Evolutionary conservation across 92 coral and sea anemone species (phyloP), one percentile per base, ranked within the genome.

Genomic region (Nematostella vectensis): DNA sequence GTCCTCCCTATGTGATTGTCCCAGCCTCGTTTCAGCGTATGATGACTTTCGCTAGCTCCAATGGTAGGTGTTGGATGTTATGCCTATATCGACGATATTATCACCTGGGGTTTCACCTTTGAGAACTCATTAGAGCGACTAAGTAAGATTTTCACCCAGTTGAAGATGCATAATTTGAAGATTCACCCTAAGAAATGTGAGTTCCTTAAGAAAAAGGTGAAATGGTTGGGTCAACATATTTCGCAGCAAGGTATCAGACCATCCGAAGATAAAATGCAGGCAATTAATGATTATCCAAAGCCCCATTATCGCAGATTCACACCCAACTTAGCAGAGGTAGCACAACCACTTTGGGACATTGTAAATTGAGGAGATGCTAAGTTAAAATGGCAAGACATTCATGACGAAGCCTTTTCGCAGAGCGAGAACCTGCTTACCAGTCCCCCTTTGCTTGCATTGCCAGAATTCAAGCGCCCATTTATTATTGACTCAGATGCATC

Each of bases 41-140:
- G 44, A 62, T 62, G 69, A 31, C 23, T 13, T 13, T 47, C 23
- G 61, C 44, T 62, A 0, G 27, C 58, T 26, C 23, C 58, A 49
- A 29, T 2, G 26, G 39, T 49, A 47, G 59, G 47, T 1, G 24
- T 31, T 17, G 58, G 27, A 31, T 62, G 69, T 62, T 48, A 47
- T 9, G 59, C 58, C 28, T 63, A 63, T 18, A 63, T 63, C 19
- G 61, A 63, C 51, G 70, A 63, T 47, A 50, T 63, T 8, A 63
- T 63, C 48, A 36, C 17, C 18, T 63, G 61, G 61, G 45, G 43
- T 27, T 55, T 45, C 13, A 16, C 61, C 9, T 55, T 55, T 55
- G 61, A 55, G 16, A 45, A 55, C 15, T 42, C 61, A 12, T 21
- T 55, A 27, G 57, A 51, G 25, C 19, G 57, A 25, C 26, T 51